These are phyloP conservation scores for Caenorhabditis sulstoni DNA, from an alignment of 2,888 invertebrate species.

Conservation along the genomic window DNA sequence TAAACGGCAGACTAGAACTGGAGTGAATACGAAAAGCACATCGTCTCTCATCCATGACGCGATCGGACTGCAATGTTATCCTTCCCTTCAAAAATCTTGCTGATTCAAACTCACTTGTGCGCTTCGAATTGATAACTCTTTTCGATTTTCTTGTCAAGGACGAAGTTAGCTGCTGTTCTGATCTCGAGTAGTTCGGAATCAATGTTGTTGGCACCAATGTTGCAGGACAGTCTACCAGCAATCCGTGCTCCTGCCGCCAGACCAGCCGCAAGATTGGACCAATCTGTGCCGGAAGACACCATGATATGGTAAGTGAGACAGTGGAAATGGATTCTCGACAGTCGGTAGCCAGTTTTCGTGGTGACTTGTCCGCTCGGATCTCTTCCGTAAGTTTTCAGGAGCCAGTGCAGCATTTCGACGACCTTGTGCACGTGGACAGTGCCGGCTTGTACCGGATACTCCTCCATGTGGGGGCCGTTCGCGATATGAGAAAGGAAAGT, in stretches of 20 bases:
- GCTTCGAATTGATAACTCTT: conserved; percentile 79
- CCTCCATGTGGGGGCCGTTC: conserved; percentile 81
- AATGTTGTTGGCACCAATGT: conserved; percentile 51
- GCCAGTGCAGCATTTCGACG: conserved; percentile 82
- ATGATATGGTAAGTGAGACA: conserved; percentile 82
- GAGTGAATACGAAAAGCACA: conserved; percentile 82
- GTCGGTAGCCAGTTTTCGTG: conserved; percentile 76
- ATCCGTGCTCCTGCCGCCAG: conserved; percentile 82
- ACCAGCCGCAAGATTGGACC: conserved; percentile 82
- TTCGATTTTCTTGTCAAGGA: conserved; percentile 78
- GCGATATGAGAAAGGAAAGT: conserved; percentile 81
- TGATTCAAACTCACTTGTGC: conserved; percentile 70
- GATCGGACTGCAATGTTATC: conserved; percentile 77
- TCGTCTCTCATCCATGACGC: conserved; percentile 81
- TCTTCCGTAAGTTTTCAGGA: conserved; percentile 81
- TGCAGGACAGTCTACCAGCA: conserved; percentile 82
- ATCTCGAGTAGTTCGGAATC: conserved; percentile 81
- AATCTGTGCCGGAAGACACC: conserved; percentile 80
- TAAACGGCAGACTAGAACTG: conserved; percentile 82
- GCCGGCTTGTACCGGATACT: conserved; percentile 77
- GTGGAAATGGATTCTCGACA: conserved; percentile 82
- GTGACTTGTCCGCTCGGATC: conserved; percentile 77
- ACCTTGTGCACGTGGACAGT: conserved; percentile 82
- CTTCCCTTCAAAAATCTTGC: too few species aligned
- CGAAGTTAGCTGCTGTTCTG: conserved; percentile 80